Evolutionary conservation across 1,140 invertebrate species (phyloP).

Genomic region (Melanaphis sacchari): DNA sequence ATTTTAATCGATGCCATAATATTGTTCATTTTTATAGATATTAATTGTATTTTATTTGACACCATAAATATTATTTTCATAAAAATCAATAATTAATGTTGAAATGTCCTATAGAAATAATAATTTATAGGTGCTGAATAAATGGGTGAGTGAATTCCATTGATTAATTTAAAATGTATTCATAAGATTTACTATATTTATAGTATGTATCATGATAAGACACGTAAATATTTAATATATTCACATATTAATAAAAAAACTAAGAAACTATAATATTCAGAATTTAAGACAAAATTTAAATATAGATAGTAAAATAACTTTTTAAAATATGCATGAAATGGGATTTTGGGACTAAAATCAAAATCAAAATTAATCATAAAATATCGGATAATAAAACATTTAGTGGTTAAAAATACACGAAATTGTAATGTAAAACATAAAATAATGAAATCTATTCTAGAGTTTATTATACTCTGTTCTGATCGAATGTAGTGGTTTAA

Average conservation of each 20-base stretch:
- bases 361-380: slow-evolving; percentile 21
- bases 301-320: slow-evolving; percentile 16
- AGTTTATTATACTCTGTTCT: neutral
- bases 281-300: neutral
- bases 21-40: neutral
- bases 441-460: neutral
- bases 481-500: neutral
- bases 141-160: too few relatives aligned
- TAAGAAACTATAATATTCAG: neutral
- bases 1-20: neutral
- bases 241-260: neutral
- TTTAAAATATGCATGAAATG: slow-evolving; percentile 16
- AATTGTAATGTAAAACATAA: neutral
- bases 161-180: neutral
- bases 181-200: neutral
- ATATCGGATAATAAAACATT: neutral
- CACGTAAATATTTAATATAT: neutral
- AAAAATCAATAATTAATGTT: neutral
- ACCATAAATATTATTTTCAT: neutral
- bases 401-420: neutral
- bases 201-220: neutral
- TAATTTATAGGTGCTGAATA: too few relatives aligned
- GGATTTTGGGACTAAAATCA: neutral
- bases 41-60: neutral
- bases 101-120: neutral